Evolutionary conservation across 2,888 invertebrate species (phyloP).

Genomic region (Acronicta aceris): DNA sequence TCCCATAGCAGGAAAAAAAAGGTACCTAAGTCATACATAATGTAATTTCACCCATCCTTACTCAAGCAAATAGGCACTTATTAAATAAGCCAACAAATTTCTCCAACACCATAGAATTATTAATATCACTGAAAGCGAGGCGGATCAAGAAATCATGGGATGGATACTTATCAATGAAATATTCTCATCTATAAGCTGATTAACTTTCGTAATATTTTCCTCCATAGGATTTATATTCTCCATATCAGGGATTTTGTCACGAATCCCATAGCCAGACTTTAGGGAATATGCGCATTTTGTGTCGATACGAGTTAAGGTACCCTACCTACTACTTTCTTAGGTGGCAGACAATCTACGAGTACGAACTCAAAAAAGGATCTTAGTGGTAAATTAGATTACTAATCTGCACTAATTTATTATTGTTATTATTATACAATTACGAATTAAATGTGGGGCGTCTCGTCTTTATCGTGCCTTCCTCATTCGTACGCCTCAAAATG

Average conservation of each 20-base stretch:
- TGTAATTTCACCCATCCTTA: constrained; percentile 27
- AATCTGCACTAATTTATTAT: constrained; percentile 7
- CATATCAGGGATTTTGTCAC: neutral
- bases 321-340: too few relatives aligned
- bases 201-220: constrained; percentile 13
- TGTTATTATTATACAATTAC: constrained; percentile 8
- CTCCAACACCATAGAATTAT: constrained; percentile 32
- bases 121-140: constrained; percentile 24
- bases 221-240: neutral
- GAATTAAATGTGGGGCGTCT: constrained; percentile 13
- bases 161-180: constrained; percentile 18
- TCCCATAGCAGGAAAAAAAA: constrained; percentile 25
- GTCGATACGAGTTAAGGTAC: too few relatives aligned
- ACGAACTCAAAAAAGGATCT: too few relatives aligned
- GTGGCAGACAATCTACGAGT: too few relatives aligned
- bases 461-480: constrained; percentile 23
- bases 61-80: constrained; percentile 23
- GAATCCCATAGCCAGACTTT: too few relatives aligned
- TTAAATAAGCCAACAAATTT: constrained; percentile 37
- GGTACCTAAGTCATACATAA: constrained; percentile 20
- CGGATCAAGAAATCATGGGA: constrained; percentile 16
- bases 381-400: neutral
- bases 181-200: constrained; percentile 25
- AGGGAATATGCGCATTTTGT: too few relatives aligned
- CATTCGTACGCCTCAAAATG: constrained; percentile 63